phyloP scores from a whole-genome alignment of 2,888 invertebrate genomes.

The Cephonodes hylas region DNA sequence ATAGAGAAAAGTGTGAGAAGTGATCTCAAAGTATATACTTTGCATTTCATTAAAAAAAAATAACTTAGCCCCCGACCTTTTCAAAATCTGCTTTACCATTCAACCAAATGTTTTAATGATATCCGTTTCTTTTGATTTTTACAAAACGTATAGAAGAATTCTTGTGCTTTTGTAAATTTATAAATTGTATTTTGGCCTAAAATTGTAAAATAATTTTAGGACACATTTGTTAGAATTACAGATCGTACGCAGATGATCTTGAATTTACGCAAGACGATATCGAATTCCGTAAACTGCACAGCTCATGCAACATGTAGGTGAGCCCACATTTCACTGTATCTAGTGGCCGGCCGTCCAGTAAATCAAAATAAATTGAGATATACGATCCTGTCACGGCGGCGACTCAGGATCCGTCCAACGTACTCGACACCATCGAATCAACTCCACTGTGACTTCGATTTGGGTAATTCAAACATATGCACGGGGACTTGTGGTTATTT shows the following conservation, averaged over 20 bases:
- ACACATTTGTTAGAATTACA: not conserved
- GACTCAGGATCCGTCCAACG: not conserved
- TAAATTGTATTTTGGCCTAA: no score
- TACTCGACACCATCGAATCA: not conserved
- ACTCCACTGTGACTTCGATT: not conserved
- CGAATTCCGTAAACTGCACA: not conserved
- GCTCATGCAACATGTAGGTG: not conserved
- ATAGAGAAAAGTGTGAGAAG: no score
- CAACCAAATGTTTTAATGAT: no score
- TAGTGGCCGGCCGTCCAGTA: slow-evolving; percentile 24
- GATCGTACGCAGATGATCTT: not conserved
- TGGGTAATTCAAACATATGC: not conserved
- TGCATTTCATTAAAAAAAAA: no score
- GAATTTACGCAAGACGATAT: not conserved
- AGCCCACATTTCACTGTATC: slow-evolving; percentile 17
- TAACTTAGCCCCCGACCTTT: no score
- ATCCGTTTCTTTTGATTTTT: no score
- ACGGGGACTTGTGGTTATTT: not conserved
- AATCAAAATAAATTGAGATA: slow-evolving; percentile 46
- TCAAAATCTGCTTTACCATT: no score
- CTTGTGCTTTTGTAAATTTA: no score
- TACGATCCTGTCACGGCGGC: slow-evolving; percentile 35
- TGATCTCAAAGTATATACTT: no score
- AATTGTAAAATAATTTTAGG: no score
- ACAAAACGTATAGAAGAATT: no score